Conservation (phyloP, 2,797 vertebrate genomes). For the Hozukius guyotensis region DNA sequence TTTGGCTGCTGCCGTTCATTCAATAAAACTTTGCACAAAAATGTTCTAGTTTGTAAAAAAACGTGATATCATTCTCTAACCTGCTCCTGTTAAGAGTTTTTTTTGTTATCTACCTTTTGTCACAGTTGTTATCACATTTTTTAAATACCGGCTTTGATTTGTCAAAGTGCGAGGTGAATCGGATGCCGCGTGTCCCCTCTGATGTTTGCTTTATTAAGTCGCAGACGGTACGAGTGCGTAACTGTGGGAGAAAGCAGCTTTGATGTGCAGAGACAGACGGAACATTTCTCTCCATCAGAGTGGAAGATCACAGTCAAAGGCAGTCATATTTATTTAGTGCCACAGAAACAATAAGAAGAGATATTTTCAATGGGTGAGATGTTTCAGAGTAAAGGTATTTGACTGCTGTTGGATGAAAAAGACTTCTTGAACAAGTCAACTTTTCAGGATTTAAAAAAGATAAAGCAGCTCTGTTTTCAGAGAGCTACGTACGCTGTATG, state of each 20-base stretch:
- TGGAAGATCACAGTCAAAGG: constrained; percentile 39
- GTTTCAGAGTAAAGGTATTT: constrained; percentile 13
- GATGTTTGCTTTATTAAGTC: constrained; percentile 40
- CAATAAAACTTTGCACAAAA: not conserved
- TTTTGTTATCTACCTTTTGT: not conserved
- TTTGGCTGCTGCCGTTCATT: constrained; percentile 3
- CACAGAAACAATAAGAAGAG: constrained; percentile 5
- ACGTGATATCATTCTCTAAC: not conserved
- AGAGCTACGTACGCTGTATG: not conserved
- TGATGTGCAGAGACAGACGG: constrained; percentile 22
- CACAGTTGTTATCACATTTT: constrained; percentile 5
- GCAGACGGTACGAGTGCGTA: not conserved
- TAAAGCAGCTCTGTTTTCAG: not conserved
- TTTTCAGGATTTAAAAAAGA: not conserved
- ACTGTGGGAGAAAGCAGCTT: constrained; percentile 19
- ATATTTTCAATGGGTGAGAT: not conserved
- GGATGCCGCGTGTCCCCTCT: constrained; percentile 9
- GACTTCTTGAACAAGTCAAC: not conserved
- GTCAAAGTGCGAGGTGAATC: constrained; percentile 27
- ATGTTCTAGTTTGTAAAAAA: not conserved
- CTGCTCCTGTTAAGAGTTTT: not conserved
- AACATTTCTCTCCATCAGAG: constrained; percentile 30
- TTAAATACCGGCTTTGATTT: constrained; percentile 34
- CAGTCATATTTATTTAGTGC: constrained; percentile 34
- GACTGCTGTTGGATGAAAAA: constrained; percentile 2